Evolutionary conservation across 2,797 vertebrate species (phyloP).

Genomic region (Sarcoramphus papa): DNA sequence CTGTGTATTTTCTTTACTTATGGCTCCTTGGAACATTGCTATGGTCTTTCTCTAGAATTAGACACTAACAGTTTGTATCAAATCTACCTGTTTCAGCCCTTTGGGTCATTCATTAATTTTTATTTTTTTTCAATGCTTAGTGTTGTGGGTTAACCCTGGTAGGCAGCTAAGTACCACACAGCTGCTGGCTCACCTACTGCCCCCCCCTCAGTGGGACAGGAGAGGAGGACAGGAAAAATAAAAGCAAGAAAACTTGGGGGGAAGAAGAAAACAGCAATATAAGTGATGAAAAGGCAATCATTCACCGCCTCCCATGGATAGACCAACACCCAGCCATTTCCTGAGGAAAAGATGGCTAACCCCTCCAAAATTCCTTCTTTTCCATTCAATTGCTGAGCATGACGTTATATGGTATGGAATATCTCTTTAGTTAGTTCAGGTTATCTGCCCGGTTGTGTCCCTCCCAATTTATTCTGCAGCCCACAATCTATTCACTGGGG

Average conservation of each 20-base stretch:
- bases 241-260: not conserved
- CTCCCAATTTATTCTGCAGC: not conserved
- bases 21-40: not conserved
- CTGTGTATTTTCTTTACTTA: not conserved
- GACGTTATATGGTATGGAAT: rapidly evolving
- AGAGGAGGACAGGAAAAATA: not conserved
- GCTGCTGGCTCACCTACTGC: not conserved
- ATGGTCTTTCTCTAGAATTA: not conserved
- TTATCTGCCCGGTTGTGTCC: not conserved
- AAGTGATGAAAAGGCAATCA: not conserved
- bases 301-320: rapidly evolving
- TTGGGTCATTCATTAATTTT: no score
- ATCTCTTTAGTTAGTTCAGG: not conserved
- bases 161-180: not conserved
- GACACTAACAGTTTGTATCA: not conserved
- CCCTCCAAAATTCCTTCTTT: not conserved
- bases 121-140: not conserved
- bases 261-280: not conserved
- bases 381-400: not conserved
- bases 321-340: not conserved
- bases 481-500: not conserved
- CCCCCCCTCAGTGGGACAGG: rapidly evolving
- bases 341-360: not conserved
- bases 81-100: not conserved
- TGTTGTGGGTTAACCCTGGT: not conserved